Evolutionary conservation across 2,113 vertebrate species (phyloP), one percentile per base, ranked within the genome.

Genomic region (Alligator mississippiensis): DNA sequence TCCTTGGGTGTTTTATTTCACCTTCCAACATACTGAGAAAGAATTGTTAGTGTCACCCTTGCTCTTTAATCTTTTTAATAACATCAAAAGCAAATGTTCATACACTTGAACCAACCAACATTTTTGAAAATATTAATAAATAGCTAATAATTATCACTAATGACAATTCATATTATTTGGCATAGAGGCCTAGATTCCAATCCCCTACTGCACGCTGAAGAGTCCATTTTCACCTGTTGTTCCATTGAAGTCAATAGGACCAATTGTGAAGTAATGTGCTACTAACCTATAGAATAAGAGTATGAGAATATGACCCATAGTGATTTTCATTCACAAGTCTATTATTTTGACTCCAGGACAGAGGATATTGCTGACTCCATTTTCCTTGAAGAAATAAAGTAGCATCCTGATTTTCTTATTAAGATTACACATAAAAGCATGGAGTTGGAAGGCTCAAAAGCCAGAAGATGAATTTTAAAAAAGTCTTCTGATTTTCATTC

Each of bases 1-100:
- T 30, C 28, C 79, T 66, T 1, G 25, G 76, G 75, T 92, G n/a
- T 80, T 95, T 92, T 83, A 61, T 96, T 96, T 85, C 72, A 92
- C 81, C 60, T 90, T 79, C 75, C 77, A 28, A 75, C 47, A 12
- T 14, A 59, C 22, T 38, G 12, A 72, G 93, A 86, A 79, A 15
- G 12, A 81, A 8, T 68, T 47, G 12, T 1, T 92, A 77, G 55
- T 85, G 90, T 74, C 30, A 79, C 12, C 12, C 22, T 86, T 47
- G 74, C 47, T 34, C 62, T 90, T 92, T 90, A 24, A 62, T 59
- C 47, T 80, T 83, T 19, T 77, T n/a, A 80, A 84, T 62, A 70
- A 66, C 11, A 66, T 38, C 7, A 82, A 55, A 89, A 90, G 6
- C 14, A 81, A 77, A 59, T 38, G 54, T 55, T 79, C 77, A 60